A percentile compares a stretch with the other conserved stretches of the same genome.
phyloP scores from a whole-genome alignment of 2,888 invertebrate genomes.

The Achlya flavicornis region DNA sequence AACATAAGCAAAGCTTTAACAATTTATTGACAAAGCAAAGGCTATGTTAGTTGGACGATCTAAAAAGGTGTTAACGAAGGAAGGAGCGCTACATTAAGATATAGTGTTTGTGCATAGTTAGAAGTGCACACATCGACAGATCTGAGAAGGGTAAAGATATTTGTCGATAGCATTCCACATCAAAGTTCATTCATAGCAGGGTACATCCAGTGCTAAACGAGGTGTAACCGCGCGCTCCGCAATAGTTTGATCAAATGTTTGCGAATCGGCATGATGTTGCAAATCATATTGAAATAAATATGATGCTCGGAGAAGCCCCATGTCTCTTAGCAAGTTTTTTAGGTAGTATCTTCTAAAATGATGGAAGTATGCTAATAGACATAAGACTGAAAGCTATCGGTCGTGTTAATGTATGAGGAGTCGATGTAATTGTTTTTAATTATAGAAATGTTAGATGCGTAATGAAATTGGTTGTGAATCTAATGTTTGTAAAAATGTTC shows the following conservation, averaged over 20 bases:
- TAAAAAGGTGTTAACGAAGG: constrained; percentile 82
- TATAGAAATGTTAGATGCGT: neutral
- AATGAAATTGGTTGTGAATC: neutral
- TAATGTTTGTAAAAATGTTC: neutral
- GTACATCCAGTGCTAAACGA: constrained; percentile 68
- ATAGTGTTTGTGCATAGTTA: constrained; percentile 73
- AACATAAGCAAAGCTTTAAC: constrained; percentile 17
- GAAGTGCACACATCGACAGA: constrained; percentile 73
- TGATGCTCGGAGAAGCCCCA: constrained; percentile 30
- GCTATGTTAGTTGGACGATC: constrained; percentile 79
- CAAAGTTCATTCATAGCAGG: constrained; percentile 71
- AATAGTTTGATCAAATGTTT: constrained; percentile 51
- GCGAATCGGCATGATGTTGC: constrained; percentile 42
- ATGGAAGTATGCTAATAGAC: neutral
- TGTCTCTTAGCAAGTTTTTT: constrained; percentile 27
- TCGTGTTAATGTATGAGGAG: constrained; percentile 1
- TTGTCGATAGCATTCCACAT: constrained; percentile 78
- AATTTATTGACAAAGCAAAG: constrained; percentile 61
- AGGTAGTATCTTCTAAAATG: neutral
- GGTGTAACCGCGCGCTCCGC: constrained; percentile 76
- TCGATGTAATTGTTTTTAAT: neutral
- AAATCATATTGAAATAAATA: constrained; percentile 36
- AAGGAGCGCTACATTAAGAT: constrained; percentile 79
- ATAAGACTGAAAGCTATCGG: constrained; percentile 1
- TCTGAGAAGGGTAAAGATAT: constrained; percentile 53